Conservation (phyloP, 2,113 vertebrate genomes). For the Puma concolor region DNA sequence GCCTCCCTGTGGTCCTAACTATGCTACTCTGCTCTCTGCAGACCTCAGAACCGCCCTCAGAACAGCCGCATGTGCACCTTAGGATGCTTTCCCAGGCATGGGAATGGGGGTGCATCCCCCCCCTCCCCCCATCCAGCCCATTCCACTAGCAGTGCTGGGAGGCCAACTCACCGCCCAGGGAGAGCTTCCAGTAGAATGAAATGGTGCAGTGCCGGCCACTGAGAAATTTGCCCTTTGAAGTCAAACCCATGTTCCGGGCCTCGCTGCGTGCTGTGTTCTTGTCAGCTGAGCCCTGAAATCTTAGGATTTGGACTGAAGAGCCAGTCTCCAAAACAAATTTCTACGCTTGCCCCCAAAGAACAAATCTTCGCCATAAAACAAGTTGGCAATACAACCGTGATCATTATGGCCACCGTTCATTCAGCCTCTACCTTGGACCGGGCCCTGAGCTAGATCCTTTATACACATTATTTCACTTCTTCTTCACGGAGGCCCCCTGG, state of each 20-base stretch:
- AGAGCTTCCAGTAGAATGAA: not conserved
- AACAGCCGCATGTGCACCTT: not conserved
- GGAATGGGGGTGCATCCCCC: too few relatives aligned
- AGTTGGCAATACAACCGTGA: too few relatives aligned
- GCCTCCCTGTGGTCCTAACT: not conserved
- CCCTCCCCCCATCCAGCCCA: not conserved
- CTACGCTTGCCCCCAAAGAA: not conserved
- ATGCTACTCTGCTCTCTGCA: not conserved
- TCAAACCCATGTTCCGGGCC: not conserved
- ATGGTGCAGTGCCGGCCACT: too few relatives aligned
- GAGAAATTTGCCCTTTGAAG: not conserved
- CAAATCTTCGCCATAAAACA: not conserved
- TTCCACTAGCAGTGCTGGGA: not conserved
- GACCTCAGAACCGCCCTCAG: accelerated
- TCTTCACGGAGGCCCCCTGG: not conserved
- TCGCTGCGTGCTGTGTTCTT: not conserved
- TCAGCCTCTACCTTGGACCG: not conserved
- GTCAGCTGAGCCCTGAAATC: not conserved
- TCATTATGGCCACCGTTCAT: accelerated
- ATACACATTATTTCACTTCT: not conserved
- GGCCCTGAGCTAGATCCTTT: too few relatives aligned
- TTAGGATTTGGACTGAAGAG: not conserved
- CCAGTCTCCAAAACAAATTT: not conserved
- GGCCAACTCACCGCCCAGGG: not conserved
- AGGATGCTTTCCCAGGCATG: not conserved